A percentile compares a stretch with the other conserved stretches of the same genome.
Conservation (phyloP, 2,888 invertebrate species). For the Caenorhabditis virilis region DNA sequence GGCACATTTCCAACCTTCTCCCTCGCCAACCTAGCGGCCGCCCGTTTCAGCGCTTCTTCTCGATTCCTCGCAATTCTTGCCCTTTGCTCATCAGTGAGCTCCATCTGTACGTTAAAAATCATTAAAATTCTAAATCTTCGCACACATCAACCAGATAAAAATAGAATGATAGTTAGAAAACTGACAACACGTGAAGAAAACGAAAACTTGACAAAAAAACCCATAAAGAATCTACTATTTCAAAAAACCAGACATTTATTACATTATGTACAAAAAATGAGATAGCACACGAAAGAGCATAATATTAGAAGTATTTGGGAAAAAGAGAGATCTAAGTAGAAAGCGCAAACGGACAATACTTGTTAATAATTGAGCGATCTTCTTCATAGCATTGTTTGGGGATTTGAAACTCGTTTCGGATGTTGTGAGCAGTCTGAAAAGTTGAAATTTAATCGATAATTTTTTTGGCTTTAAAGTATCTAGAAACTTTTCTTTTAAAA, state of each 20-base stretch:
- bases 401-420: slow-evolving; percentile 2
- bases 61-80: slow-evolving; percentile 43
- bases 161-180: slow-evolving; percentile 2
- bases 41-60: slow-evolving; percentile 44
- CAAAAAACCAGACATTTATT: too few species aligned
- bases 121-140: neutral
- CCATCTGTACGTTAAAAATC: slow-evolving; percentile 7
- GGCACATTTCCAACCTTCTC: slow-evolving; percentile 15
- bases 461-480: too few species aligned
- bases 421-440: neutral
- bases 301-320: slow-evolving; percentile 3
- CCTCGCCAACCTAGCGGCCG: slow-evolving; percentile 20
- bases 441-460: too few species aligned
- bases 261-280: too few species aligned
- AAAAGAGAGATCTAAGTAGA: too few species aligned
- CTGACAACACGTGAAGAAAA: slow-evolving; percentile 2
- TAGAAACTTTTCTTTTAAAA: neutral
- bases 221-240: neutral
- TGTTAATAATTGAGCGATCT: slow-evolving; percentile 22
- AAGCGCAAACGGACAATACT: slow-evolving; percentile 31
- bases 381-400: slow-evolving; percentile 4
- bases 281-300: too few species aligned
- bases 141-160: neutral
- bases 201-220: neutral
- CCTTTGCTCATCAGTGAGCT: slow-evolving; percentile 46